Evolutionary conservation across 2,113 vertebrate genomes (phyloP).

Genomic region (Sprattus sprattus): DNA sequence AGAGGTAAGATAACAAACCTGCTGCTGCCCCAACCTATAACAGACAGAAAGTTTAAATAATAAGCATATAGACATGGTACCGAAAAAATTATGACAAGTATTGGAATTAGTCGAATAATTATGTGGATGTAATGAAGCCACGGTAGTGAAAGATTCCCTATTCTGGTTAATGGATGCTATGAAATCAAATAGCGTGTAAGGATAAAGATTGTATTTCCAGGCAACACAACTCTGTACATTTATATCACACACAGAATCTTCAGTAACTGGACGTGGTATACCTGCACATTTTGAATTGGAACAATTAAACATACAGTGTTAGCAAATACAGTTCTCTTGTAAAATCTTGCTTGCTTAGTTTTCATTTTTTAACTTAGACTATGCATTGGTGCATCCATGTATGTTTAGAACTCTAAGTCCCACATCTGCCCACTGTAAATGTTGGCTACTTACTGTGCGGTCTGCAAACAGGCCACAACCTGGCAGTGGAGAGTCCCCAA

Average conservation of each 20-base stretch:
- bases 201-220: too few species aligned
- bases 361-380: not conserved
- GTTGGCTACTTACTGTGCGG: conserved; percentile 38
- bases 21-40: conserved; percentile 54
- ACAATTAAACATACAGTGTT: too few species aligned
- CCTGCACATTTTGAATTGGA: too few species aligned
- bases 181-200: not conserved
- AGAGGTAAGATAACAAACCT: conserved; percentile 28
- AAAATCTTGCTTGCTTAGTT: not conserved
- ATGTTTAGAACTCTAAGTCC: not conserved
- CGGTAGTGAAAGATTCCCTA: not conserved
- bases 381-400: not conserved
- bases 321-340: too few species aligned
- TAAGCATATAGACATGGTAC: not conserved
- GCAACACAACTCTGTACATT: too few species aligned
- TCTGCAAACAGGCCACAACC: conserved; percentile 52
- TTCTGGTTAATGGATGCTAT: not conserved
- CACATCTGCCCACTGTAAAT: not conserved
- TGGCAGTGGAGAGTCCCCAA: conserved; percentile 52
- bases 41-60: conserved; percentile 25
- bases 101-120: not conserved
- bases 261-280: too few species aligned
- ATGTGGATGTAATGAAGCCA: not conserved
- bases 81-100: not conserved
- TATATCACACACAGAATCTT: too few species aligned